A percentile compares a stretch with the other conserved stretches of the same genome.
Evolutionary conservation across 1,140 invertebrate species (phyloP).

Genomic region (Cotesia glomerata): DNA sequence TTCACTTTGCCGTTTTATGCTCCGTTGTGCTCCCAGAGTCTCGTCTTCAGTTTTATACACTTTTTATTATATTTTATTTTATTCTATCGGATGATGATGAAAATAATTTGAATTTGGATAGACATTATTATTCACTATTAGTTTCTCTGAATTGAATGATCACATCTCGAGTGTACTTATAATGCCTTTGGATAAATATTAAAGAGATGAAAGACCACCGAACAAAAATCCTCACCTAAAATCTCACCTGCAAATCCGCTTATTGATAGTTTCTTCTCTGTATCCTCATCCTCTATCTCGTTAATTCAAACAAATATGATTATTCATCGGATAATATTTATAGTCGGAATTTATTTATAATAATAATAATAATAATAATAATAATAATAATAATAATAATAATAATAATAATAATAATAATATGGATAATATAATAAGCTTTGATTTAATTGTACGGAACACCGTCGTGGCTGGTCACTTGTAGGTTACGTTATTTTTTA

Average conservation of each 20-base stretch:
- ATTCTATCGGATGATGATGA: background rate
- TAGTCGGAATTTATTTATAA: no score
- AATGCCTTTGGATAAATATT: no score
- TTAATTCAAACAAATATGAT: conserved; percentile 14
- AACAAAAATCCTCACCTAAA: conserved; percentile 5
- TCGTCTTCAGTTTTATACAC: background rate
- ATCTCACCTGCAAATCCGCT: conserved; percentile 3
- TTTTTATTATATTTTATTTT: conserved; percentile 13
- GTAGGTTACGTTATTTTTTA: no score
- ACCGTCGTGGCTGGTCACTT: no score
- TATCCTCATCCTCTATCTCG: background rate
- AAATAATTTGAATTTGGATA: background rate
- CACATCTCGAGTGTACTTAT: background rate
- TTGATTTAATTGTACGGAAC: no score
- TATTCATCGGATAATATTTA: conserved; percentile 2
- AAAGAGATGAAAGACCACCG: conserved; percentile 3
- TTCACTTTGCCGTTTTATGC: background rate
- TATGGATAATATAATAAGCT: no score
- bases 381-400: no score
- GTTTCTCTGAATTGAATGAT: conserved; percentile 10
- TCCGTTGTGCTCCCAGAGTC: background rate
- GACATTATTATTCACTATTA: background rate
- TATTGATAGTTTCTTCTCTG: conserved; percentile 1
- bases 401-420: no score
- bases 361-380: no score